Evolutionary conservation across 1,140 invertebrate species (phyloP).

Genomic region (Thaumetopoea pityocampa): DNA sequence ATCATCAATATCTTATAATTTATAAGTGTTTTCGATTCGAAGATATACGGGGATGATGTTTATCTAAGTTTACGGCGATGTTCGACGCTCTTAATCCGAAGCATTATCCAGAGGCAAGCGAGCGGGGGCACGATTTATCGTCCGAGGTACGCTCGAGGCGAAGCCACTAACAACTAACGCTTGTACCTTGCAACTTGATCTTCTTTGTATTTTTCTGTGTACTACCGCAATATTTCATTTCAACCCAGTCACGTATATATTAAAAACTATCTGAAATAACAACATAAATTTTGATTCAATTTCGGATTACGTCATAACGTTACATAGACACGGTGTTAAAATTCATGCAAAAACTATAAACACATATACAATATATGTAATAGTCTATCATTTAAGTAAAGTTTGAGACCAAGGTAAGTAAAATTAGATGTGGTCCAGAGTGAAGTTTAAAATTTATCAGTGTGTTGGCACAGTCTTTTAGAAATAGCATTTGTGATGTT

Average conservation of each 20-base stretch:
- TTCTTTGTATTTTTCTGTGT: constrained; percentile 20
- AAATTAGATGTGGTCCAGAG: neutral
- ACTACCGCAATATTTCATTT: constrained; percentile 15
- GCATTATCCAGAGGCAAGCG: constrained; percentile 41
- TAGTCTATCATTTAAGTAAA: neutral
- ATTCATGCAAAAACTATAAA: constrained; percentile 3
- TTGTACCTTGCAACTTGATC: constrained; percentile 36
- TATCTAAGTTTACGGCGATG: constrained; percentile 34
- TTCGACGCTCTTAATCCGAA: constrained; percentile 40
- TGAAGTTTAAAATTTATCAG: constrained; percentile 41
- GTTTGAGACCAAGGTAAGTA: constrained; percentile 1
- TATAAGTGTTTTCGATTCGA: constrained; percentile 3
- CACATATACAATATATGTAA: neutral
- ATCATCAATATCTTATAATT: no score
- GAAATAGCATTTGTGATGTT: constrained; percentile 38
- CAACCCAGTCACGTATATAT: constrained; percentile 9
- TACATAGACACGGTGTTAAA: neutral
- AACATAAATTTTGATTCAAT: constrained; percentile 14
- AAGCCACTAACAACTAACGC: constrained; percentile 35
- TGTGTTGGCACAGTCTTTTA: constrained; percentile 43
- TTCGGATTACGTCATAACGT: constrained; percentile 5
- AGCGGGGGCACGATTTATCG: constrained; percentile 43
- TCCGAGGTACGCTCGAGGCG: constrained; percentile 27
- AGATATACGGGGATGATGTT: constrained; percentile 30
- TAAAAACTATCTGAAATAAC: constrained; percentile 10